A percentile compares a stretch with the other conserved stretches of the same genome.
Conservation (phyloP, 1,140 invertebrate species). For the Rhizoglyphus robini region DNA sequence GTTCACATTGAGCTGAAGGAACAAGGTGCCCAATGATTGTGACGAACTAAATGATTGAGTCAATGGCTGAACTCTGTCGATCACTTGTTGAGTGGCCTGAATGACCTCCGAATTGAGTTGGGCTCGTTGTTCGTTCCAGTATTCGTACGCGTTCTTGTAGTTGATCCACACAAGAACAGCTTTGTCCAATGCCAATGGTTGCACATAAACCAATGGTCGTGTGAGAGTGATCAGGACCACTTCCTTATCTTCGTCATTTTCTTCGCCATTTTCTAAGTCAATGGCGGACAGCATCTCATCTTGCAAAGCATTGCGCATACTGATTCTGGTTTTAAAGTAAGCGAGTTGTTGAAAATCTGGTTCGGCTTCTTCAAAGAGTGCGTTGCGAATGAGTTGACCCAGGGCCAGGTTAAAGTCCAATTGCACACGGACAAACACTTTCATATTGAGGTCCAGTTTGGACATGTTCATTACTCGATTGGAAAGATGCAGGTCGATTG, state of each 20-base stretch:
- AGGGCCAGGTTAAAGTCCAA: slow-evolving; percentile 87
- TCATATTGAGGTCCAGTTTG: slow-evolving; percentile 35
- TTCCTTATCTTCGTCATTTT: slow-evolving; percentile 60
- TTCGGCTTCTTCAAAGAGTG: slow-evolving; percentile 89
- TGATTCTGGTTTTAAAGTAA: slow-evolving; percentile 88
- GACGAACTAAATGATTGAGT: slow-evolving; percentile 27
- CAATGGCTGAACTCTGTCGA: slow-evolving; percentile 49
- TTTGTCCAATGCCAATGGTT: slow-evolving; percentile 87
- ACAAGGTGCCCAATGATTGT: slow-evolving; percentile 64
- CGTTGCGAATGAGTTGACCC: slow-evolving; percentile 76
- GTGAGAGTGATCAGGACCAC: slow-evolving; percentile 80
- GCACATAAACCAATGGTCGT: slow-evolving; percentile 80
- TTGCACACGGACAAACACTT: slow-evolving; percentile 82
- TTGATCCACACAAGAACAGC: slow-evolving; percentile 94
- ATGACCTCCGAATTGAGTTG: slow-evolving; percentile 57
- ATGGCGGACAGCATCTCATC: slow-evolving; percentile 60
- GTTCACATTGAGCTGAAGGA: slow-evolving; percentile 83
- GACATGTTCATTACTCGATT: slow-evolving; percentile 83
- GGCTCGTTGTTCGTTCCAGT: slow-evolving; percentile 89
- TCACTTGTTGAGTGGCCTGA: slow-evolving; percentile 60
- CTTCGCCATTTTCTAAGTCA: background rate
- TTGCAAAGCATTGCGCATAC: slow-evolving; percentile 40
- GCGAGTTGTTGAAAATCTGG: slow-evolving; percentile 92
- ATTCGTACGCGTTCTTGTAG: slow-evolving; percentile 96
- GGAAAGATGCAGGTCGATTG: slow-evolving; percentile 75